Percentiles rank a stretch among this genome's conserved stretches.
Evolutionary conservation across 2,797 vertebrate species (phyloP).

Genomic region (Coregonus suidteri): DNA sequence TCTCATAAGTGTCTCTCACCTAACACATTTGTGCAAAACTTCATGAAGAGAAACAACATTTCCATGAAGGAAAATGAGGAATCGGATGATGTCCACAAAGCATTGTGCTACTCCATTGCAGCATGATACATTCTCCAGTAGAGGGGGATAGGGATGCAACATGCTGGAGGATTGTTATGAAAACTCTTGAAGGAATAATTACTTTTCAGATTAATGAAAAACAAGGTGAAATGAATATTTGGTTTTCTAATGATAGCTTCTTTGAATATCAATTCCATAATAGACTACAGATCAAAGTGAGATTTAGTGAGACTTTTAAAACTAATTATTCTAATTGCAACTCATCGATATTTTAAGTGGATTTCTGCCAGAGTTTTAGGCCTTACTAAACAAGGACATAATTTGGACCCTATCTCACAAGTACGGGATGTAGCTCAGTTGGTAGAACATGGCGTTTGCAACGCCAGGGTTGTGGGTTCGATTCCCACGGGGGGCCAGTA

Average conservation of each 20-base stretch:
- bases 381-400: neutral
- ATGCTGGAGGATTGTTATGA: constrained; percentile 3
- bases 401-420: too few relatives aligned
- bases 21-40: too few relatives aligned
- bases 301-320: neutral
- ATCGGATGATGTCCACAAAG: neutral
- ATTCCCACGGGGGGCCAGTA: too few relatives aligned
- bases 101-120: neutral
- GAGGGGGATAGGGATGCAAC: constrained; percentile 14
- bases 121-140: constrained; percentile 5
- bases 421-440: too few relatives aligned
- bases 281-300: neutral
- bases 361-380: neutral
- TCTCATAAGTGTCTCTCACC: too few relatives aligned
- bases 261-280: neutral
- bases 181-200: neutral
- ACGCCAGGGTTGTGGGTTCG: too few relatives aligned
- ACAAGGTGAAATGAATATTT: neutral
- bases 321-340: neutral
- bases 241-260: neutral
- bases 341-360: neutral
- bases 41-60: too few relatives aligned
- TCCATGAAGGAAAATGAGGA: neutral
- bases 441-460: too few relatives aligned
- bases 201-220: too few relatives aligned